Evolutionary conservation across 2,888 invertebrate genomes (phyloP).

Genomic region (Timema podura): DNA sequence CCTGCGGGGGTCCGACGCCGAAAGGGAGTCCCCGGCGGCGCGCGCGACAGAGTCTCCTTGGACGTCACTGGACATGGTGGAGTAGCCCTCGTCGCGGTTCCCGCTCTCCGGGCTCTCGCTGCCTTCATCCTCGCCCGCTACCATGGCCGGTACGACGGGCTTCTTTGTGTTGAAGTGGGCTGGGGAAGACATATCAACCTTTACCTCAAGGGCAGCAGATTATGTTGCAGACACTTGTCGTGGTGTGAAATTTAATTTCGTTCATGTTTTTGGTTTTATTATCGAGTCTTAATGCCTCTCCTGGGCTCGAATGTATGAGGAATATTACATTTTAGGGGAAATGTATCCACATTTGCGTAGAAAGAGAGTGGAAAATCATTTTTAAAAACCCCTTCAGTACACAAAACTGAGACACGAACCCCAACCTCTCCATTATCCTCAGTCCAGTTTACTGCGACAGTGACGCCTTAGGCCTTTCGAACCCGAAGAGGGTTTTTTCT

Average conservation of each 20-base stretch:
- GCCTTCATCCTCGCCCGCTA: conserved; percentile 58
- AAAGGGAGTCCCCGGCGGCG: not conserved
- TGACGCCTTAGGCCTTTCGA: no score
- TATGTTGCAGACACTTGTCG: not conserved
- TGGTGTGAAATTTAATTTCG: not conserved
- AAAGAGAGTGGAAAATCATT: no score
- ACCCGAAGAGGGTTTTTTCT: no score
- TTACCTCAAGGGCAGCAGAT: not conserved
- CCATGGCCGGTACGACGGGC: conserved; percentile 38
- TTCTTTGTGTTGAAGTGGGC: conserved; percentile 22
- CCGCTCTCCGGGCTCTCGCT: conserved; percentile 73
- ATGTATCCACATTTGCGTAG: no score
- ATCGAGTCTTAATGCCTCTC: no score
- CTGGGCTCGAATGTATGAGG: no score
- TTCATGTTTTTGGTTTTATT: no score
- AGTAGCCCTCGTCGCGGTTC: conserved; percentile 76
- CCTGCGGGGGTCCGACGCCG: conserved; percentile 42
- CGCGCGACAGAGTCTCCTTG: conserved; percentile 56
- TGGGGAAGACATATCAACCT: not conserved
- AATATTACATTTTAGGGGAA: no score
- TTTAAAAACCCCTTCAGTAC: no score
- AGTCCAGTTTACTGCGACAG: no score
- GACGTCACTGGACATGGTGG: conserved; percentile 79
- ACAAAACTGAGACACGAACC: no score
- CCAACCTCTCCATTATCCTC: no score